Conservation (phyloP, 2,888 invertebrate species). For the Rotaria macrura region DNA sequence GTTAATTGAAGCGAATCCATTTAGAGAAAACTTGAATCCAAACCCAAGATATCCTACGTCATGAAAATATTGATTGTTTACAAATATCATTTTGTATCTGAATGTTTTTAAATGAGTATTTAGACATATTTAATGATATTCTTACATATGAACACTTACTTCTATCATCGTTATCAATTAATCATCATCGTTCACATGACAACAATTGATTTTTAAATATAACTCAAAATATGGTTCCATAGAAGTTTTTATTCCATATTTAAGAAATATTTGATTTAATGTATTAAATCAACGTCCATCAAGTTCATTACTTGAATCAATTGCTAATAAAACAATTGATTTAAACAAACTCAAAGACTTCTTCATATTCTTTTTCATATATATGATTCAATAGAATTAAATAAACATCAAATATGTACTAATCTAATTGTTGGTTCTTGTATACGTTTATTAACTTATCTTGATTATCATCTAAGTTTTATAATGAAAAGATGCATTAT, state of each 20-base stretch:
- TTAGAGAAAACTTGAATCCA: no score
- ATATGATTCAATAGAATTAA: conserved; percentile 3
- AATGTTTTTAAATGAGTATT: background rate
- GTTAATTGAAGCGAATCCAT: no score
- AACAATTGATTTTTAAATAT: conserved; percentile 5
- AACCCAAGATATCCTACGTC: no score
- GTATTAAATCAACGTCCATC: conserved; percentile 10
- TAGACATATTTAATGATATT: background rate
- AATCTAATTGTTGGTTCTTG: background rate
- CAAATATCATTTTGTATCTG: background rate
- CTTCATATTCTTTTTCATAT: background rate
- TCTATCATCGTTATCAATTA: background rate
- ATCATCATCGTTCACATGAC: background rate
- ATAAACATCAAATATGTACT: background rate
- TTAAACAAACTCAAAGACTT: background rate
- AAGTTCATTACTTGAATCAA: background rate
- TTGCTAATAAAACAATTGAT: conserved; percentile 2
- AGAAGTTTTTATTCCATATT: background rate
- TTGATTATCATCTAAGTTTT: conserved; percentile 1
- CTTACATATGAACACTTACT: background rate
- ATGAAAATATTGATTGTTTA: conserved; percentile 15
- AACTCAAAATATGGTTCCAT: background rate
- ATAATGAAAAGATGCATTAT: background rate
- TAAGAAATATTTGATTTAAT: background rate
- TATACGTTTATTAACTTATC: background rate